These are phyloP conservation scores for Hippocampus zosterae DNA, from an alignment of 2,113 vertebrate species.

Conservation along the genomic window DNA sequence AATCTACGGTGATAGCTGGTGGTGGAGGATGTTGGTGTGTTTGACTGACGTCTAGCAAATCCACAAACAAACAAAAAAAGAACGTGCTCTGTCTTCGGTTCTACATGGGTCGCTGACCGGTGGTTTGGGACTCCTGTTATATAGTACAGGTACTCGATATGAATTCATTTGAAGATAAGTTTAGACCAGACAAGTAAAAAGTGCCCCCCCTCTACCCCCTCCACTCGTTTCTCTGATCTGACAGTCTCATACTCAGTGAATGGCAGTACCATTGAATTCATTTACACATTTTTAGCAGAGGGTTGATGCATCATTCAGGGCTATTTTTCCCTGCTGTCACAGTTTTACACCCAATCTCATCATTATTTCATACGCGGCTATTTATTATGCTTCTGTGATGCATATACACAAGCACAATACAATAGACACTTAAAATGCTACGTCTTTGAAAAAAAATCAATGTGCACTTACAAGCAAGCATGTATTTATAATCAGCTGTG, in stretches of 20 bases:
- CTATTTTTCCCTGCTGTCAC: slow-evolving; percentile 59
- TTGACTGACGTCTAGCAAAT: no score
- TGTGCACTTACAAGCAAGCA: not conserved
- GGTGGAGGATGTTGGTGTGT: no score
- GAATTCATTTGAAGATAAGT: not conserved
- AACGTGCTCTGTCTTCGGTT: no score
- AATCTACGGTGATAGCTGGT: no score
- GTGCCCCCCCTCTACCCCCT: not conserved
- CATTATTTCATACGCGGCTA: slow-evolving; percentile 60
- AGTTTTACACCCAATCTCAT: slow-evolving; percentile 63
- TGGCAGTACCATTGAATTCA: slow-evolving; percentile 57
- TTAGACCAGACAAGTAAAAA: not conserved
- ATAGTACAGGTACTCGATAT: not conserved
- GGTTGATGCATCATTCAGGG: slow-evolving; percentile 65
- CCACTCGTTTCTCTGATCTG: slow-evolving; percentile 38
- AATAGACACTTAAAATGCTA: slow-evolving; percentile 4
- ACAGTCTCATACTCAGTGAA: slow-evolving; percentile 51
- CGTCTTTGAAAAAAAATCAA: slow-evolving; percentile 4
- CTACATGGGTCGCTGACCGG: no score
- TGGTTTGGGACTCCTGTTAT: not conserved
- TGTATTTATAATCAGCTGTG: not conserved
- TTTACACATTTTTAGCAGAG: slow-evolving; percentile 61
- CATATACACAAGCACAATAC: slow-evolving; percentile 4
- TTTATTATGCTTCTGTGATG: slow-evolving; percentile 60
- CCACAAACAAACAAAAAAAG: no score